A percentile compares a stretch with the other conserved stretches of the same genome.
phyloP scores from a whole-genome alignment of 1,140 invertebrate genomes.

The Matsumurasca onukii region DNA sequence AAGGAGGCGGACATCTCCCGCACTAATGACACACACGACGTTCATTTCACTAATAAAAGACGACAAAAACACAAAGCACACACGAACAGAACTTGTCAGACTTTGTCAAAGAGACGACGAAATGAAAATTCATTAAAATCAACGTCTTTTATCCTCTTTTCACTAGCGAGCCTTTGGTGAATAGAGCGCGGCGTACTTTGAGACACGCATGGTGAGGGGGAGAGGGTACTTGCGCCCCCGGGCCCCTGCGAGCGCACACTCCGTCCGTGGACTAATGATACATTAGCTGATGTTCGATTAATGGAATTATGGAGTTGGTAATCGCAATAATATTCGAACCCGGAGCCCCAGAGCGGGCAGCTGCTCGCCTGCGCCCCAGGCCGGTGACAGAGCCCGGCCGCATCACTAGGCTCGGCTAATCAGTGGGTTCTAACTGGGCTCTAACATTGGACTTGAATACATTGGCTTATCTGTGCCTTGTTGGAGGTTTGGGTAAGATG shows the following conservation, averaged over 20 bases:
- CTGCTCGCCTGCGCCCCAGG: background rate
- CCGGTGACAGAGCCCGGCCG: too few species aligned
- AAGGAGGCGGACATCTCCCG: too few species aligned
- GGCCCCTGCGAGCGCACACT: background rate
- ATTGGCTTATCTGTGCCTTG: too few species aligned
- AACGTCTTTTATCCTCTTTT: background rate
- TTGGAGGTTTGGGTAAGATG: too few species aligned
- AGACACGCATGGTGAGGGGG: too few species aligned
- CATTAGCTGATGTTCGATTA: background rate
- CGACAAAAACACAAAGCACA: slow-evolving; percentile 5
- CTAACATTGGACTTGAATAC: too few species aligned
- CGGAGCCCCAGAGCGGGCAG: background rate
- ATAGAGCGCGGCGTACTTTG: too few species aligned
- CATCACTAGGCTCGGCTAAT: too few species aligned
- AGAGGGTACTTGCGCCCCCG: background rate
- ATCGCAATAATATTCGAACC: slow-evolving; percentile 12
- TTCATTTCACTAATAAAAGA: too few species aligned
- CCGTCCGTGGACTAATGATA: slow-evolving; percentile 10
- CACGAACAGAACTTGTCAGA: slow-evolving; percentile 1
- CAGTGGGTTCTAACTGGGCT: too few species aligned
- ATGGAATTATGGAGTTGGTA: slow-evolving; percentile 7
- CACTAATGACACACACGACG: too few species aligned
- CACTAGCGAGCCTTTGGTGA: background rate
- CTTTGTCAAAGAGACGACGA: slow-evolving; percentile 5
- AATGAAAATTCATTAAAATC: slow-evolving; percentile 16